phyloP scores from a whole-genome alignment of 2,113 vertebrate species.

The Tetrax tetrax region DNA sequence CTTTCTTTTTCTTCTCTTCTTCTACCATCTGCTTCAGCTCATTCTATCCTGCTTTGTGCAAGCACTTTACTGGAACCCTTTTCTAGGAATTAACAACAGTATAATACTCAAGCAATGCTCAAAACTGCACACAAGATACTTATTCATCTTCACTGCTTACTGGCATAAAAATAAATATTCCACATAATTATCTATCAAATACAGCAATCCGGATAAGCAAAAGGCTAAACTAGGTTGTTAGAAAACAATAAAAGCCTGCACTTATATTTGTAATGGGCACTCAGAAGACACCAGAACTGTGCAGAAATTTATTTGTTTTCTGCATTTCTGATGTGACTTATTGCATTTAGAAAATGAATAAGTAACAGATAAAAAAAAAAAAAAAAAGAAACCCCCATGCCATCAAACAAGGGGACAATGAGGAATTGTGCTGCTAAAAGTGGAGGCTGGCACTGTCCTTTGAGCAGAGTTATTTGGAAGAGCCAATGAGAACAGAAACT shows the following conservation, averaged over 20 bases:
- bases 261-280: background rate
- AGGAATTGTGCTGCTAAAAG: background rate
- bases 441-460: background rate
- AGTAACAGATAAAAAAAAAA: background rate
- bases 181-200: background rate
- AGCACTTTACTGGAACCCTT: background rate
- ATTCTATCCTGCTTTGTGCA: background rate
- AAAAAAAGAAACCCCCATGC: background rate
- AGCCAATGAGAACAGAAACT: background rate
- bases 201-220: background rate
- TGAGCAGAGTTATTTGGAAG: background rate
- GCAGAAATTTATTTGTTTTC: background rate
- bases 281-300: background rate
- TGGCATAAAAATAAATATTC: background rate
- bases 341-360: background rate
- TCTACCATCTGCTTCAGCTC: background rate
- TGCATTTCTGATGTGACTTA: background rate
- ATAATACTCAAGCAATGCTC: background rate
- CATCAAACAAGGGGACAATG: background rate
- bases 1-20: background rate
- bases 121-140: background rate
- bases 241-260: background rate
- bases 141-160: background rate
- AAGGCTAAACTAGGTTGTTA: background rate
- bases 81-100: background rate